phyloP scores from a whole-genome alignment of 2,113 vertebrate species.

The Synodontis membranacea region DNA sequence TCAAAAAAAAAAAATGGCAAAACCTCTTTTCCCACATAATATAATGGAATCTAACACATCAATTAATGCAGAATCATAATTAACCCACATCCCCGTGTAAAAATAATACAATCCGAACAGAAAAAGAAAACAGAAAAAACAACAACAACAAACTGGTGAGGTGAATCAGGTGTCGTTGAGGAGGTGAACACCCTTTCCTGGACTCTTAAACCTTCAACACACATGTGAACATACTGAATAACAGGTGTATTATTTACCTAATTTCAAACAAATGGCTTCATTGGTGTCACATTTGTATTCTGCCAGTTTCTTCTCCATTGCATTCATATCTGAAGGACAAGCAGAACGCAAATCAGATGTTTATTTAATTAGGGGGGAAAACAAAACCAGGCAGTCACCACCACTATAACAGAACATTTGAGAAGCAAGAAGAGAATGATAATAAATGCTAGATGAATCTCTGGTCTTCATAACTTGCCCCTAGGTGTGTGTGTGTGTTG shows the following conservation, averaged over 20 bases:
- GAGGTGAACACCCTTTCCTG: neutral
- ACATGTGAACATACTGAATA: too few species aligned
- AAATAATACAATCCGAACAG: neutral
- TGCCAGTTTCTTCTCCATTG: constrained; percentile 94
- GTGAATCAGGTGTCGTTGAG: neutral
- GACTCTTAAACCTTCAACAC: neutral
- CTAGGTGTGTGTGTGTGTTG: neutral
- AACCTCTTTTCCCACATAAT: neutral
- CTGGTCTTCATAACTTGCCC: neutral
- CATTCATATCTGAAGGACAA: constrained; percentile 78
- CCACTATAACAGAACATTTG: neutral
- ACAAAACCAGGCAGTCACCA: too few species aligned
- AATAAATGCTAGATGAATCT: neutral
- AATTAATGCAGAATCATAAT: neutral
- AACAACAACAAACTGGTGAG: neutral
- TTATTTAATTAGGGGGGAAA: too few species aligned
- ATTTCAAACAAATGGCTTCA: constrained; percentile 91
- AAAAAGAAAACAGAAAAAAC: too few species aligned
- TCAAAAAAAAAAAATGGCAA: neutral
- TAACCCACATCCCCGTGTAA: neutral
- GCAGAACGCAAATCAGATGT: neutral
- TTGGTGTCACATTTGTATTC: constrained; percentile 99
- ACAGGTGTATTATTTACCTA: constrained; percentile 72
- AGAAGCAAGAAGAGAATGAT: neutral
- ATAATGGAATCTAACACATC: neutral